Evolutionary conservation across 2,797 vertebrate genomes (phyloP).

Genomic region (Hyperoplus immaculatus): DNA sequence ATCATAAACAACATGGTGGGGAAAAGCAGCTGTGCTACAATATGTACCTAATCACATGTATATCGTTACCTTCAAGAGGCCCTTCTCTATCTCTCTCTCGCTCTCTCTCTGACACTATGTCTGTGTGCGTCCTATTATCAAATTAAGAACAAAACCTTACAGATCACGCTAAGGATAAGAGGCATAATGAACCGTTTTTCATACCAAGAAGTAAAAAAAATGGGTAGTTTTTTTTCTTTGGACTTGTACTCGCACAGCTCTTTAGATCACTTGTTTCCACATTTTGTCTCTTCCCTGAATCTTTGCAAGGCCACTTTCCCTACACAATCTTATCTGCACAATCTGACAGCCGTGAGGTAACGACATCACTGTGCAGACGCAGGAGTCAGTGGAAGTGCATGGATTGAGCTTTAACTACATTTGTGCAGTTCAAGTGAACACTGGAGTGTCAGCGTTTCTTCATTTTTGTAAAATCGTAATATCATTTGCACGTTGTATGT

Average conservation of each 20-base stretch:
- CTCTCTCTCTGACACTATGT: not conserved
- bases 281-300: slow-evolving; percentile 1
- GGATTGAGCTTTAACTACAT: not conserved
- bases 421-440: too few species aligned
- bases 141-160: slow-evolving; percentile 26
- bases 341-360: not conserved
- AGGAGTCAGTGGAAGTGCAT: not conserved
- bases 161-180: not conserved
- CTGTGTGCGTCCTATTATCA: slow-evolving; percentile 1
- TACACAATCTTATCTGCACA: not conserved
- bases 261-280: slow-evolving; percentile 7
- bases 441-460: not conserved
- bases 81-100: not conserved
- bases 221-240: not conserved
- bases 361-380: not conserved
- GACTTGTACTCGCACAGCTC: slow-evolving; percentile 10
- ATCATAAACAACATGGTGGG: slow-evolving; percentile 54
- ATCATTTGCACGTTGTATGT: slow-evolving; percentile 8
- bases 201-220: not conserved
- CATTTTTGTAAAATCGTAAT: not conserved
- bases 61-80: slow-evolving; percentile 30
- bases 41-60: slow-evolving; percentile 27
- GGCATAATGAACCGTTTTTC: not conserved
- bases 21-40: slow-evolving; percentile 39
- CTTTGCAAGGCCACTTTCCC: not conserved